phyloP scores from a whole-genome alignment of 2,797 vertebrate genomes.

The Amphiprion clarkii region DNA sequence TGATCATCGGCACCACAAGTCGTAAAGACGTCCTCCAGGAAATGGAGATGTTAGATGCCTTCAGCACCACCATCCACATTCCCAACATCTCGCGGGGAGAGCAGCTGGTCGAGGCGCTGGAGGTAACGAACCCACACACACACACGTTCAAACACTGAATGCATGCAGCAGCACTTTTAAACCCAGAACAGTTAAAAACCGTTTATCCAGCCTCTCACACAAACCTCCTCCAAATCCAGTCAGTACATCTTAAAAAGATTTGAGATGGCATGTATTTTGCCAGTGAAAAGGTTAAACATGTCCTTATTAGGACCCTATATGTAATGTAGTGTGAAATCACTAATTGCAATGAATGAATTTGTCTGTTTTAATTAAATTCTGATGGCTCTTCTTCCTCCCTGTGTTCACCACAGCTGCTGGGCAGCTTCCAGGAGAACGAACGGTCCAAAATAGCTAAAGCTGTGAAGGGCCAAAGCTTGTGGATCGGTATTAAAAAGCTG shows the following conservation, averaged over 20 bases:
- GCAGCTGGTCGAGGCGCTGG: conserved; percentile 93
- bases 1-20: conserved; percentile 96
- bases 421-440: conserved; percentile 93
- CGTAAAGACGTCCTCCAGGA: conserved; percentile 95
- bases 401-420: conserved; percentile 86
- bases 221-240: no score
- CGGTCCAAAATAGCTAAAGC: conserved; percentile 88
- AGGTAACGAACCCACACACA: conserved; percentile 76
- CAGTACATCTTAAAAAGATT: no score
- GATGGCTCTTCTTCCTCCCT: not conserved
- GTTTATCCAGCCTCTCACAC: no score
- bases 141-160: not conserved
- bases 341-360: not conserved
- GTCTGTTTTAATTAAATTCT: not conserved
- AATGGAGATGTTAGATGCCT: conserved; percentile 96
- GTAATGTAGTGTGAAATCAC: no score
- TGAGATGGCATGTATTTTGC: no score
- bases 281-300: no score
- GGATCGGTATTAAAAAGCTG: conserved; percentile 96
- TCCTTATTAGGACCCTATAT: no score
- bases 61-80: conserved; percentile 94
- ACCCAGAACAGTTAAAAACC: not conserved
- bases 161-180: not conserved
- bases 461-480: conserved; percentile 88
- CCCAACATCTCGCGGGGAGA: conserved; percentile 92